Percentiles rank a stretch among this genome's conserved stretches.
Evolutionary conservation across 2,797 vertebrate species (phyloP).

Genomic region (Danio choprae): DNA sequence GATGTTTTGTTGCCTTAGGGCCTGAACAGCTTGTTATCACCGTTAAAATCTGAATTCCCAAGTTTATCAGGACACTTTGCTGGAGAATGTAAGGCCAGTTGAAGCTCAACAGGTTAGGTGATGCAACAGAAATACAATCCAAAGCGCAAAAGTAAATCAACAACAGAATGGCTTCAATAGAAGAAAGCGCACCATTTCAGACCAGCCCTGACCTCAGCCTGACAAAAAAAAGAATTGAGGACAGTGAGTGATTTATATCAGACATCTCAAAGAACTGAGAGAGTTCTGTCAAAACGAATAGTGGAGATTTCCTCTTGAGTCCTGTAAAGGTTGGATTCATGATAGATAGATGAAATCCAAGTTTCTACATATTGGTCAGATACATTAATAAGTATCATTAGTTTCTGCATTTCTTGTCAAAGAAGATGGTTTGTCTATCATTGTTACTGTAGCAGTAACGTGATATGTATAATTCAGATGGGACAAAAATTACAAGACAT

Average conservation of each 20-base stretch:
- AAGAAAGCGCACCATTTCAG: background rate
- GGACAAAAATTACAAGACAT: too few relatives aligned
- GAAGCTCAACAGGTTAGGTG: background rate
- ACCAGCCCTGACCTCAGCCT: background rate
- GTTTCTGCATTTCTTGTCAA: background rate
- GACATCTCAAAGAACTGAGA: background rate
- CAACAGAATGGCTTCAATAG: background rate
- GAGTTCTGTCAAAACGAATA: background rate
- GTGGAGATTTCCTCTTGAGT: background rate
- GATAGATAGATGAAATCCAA: background rate
- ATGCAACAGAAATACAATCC: conserved; percentile 15
- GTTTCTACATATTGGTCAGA: background rate
- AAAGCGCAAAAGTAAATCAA: background rate
- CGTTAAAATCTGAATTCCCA: conserved; percentile 13
- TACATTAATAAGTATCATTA: background rate
- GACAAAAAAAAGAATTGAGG: background rate
- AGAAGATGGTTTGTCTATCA: background rate
- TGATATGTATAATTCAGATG: background rate
- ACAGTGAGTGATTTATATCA: background rate
- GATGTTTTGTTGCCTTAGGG: background rate
- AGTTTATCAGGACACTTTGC: conserved; percentile 3
- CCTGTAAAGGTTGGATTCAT: background rate
- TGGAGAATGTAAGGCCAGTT: background rate
- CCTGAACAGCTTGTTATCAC: background rate
- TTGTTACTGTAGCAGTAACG: background rate